Percentiles rank a stretch among this genome's conserved stretches.
Evolutionary conservation across 2,888 invertebrate species (phyloP).

Genomic region (Parnassius glacialis): DNA sequence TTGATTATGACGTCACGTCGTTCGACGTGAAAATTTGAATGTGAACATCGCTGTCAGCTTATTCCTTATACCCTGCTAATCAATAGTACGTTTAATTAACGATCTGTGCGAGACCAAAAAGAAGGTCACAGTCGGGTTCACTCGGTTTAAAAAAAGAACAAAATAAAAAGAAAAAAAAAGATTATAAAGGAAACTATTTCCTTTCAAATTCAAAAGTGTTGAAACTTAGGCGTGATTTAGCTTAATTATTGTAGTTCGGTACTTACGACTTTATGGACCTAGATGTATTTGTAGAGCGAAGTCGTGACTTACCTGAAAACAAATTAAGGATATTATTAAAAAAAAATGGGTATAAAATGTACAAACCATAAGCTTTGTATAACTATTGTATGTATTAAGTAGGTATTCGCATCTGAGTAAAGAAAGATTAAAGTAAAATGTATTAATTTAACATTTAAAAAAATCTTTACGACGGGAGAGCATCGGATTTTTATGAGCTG

Average conservation of each 20-base stretch:
- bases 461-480: too few species aligned
- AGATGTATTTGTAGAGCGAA: slow-evolving; percentile 1
- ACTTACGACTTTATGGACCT: slow-evolving; percentile 9
- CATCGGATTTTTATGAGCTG: too few species aligned
- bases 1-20: too few species aligned
- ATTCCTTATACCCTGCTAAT: background rate
- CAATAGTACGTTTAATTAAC: slow-evolving; percentile 42
- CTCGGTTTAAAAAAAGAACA: slow-evolving; percentile 21
- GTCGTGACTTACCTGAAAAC: slow-evolving; percentile 49
- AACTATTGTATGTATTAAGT: too few species aligned
- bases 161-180: background rate
- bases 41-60: background rate
- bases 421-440: too few species aligned
- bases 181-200: background rate
- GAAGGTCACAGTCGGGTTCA: slow-evolving; percentile 33
- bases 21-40: too few species aligned
- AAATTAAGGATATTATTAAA: slow-evolving; percentile 24
- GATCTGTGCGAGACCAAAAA: slow-evolving; percentile 36
- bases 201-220: background rate
- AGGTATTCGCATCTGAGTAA: too few species aligned
- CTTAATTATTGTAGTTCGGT: background rate
- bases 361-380: background rate
- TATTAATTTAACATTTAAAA: too few species aligned
- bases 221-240: background rate
- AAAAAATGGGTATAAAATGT: background rate